Evolutionary conservation across 2,113 vertebrate genomes (phyloP).

Genomic region (Acanthochromis polyacanthus): DNA sequence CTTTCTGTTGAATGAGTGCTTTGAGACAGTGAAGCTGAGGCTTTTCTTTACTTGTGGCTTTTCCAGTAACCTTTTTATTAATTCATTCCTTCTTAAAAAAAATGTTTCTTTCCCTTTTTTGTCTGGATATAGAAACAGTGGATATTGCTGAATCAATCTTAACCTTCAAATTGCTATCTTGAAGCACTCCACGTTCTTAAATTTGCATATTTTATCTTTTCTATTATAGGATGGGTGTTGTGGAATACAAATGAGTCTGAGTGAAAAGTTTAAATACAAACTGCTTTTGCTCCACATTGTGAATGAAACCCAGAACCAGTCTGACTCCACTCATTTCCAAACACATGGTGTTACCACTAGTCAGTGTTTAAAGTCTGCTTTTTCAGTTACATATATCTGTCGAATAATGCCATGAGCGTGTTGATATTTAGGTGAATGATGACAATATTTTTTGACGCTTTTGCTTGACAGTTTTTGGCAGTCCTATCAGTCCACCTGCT

Average conservation of each 20-base stretch:
- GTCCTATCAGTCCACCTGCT: conserved; percentile 40
- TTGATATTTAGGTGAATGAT: conserved; percentile 41
- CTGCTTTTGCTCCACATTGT: conserved; percentile 45
- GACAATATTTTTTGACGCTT: conserved; percentile 34
- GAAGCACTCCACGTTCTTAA: conserved; percentile 46
- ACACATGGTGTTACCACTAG: conserved; percentile 28
- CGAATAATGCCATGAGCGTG: not conserved
- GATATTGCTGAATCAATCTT: conserved; percentile 70
- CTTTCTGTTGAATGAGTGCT: conserved; percentile 24
- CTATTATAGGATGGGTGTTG: conserved; percentile 64
- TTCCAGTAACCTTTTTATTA: conserved; percentile 59
- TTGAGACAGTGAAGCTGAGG: conserved; percentile 30
- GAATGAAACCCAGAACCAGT: conserved; percentile 32
- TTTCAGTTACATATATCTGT: conserved; percentile 7
- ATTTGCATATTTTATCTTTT: conserved; percentile 78
- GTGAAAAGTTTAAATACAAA: conserved; percentile 42
- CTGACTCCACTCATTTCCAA: conserved; percentile 17
- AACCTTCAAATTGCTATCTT: conserved; percentile 68
- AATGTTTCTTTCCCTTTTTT: conserved; percentile 22
- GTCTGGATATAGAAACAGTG: conserved; percentile 46
- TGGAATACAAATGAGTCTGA: conserved; percentile 68
- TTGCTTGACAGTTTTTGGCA: conserved; percentile 55
- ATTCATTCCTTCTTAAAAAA: conserved; percentile 40
- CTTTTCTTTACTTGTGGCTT: conserved; percentile 45
- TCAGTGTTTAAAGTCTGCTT: conserved; percentile 42